phyloP scores from a whole-genome alignment of 2,113 vertebrate genomes.

The Chlamydotis undulata region DNA sequence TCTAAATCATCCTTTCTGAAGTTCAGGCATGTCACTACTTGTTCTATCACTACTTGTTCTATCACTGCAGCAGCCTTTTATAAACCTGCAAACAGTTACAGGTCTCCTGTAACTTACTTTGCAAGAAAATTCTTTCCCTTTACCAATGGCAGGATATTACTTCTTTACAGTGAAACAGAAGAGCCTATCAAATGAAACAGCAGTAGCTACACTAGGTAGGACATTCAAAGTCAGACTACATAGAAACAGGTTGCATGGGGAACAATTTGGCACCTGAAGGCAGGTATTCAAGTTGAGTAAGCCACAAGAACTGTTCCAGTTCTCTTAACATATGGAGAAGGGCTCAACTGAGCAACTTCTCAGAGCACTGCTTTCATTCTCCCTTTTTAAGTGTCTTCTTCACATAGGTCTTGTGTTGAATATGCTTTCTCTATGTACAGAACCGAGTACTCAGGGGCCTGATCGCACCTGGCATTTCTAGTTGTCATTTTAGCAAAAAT shows the following conservation, averaged over 20 bases:
- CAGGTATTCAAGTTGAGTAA: background rate
- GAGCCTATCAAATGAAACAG: background rate
- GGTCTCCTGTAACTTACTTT: background rate
- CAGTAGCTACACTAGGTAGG: background rate
- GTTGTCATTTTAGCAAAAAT: background rate
- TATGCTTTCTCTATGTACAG: background rate
- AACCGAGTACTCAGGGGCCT: fast-evolving
- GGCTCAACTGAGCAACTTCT: background rate
- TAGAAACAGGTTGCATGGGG: background rate
- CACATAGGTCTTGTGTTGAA: background rate
- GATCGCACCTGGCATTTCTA: background rate
- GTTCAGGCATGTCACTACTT: background rate
- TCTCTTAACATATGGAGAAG: background rate
- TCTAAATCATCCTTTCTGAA: background rate
- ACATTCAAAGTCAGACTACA: background rate
- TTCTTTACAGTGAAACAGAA: background rate
- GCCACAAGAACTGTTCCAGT: background rate
- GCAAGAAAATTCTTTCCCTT: background rate
- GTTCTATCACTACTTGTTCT: background rate
- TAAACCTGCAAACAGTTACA: background rate
- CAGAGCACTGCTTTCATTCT: background rate
- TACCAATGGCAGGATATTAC: background rate
- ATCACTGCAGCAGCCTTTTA: background rate
- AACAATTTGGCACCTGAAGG: background rate
- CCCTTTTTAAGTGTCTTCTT: background rate